Evolutionary conservation across 2,888 invertebrate genomes (phyloP).

Genomic region (Xanthia togata): DNA sequence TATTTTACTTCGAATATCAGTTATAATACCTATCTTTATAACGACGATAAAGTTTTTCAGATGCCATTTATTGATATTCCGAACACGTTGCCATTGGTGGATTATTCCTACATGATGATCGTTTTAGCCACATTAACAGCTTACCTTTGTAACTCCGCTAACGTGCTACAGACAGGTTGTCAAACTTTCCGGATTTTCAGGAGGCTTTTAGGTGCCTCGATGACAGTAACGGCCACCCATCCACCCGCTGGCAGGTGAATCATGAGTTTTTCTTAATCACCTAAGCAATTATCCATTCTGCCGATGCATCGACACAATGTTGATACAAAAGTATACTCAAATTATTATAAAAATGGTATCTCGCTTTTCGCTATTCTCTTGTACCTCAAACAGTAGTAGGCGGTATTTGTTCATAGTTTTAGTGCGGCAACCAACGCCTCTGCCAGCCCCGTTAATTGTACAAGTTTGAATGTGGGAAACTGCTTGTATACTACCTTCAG

Average conservation of each 20-base stretch:
- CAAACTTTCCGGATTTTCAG: too few relatives aligned
- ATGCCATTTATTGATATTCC: too few relatives aligned
- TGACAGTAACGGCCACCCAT: not conserved
- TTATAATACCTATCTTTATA: too few relatives aligned
- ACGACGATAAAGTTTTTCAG: too few relatives aligned
- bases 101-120: too few relatives aligned
- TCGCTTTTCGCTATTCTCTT: slow-evolving; percentile 11
- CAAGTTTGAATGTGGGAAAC: slow-evolving; percentile 68
- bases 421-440: slow-evolving; percentile 64
- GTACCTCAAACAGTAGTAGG: slow-evolving; percentile 15
- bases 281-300: not conserved
- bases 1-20: too few relatives aligned
- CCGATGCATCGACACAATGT: too few relatives aligned
- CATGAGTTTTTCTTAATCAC: not conserved
- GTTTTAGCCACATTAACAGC: too few relatives aligned
- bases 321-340: not conserved
- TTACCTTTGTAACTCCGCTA: not conserved
- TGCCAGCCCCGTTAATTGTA: slow-evolving; percentile 69
- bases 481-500: slow-evolving; percentile 20
- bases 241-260: too few relatives aligned
- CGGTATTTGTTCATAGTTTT: slow-evolving; percentile 67
- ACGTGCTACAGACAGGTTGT: not conserved
- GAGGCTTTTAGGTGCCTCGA: too few relatives aligned
- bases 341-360: not conserved
- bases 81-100: too few relatives aligned